These are phyloP conservation scores for Lepidochrysops patricia DNA, from an alignment of 2,888 invertebrate genomes.

Conservation along the genomic window DNA sequence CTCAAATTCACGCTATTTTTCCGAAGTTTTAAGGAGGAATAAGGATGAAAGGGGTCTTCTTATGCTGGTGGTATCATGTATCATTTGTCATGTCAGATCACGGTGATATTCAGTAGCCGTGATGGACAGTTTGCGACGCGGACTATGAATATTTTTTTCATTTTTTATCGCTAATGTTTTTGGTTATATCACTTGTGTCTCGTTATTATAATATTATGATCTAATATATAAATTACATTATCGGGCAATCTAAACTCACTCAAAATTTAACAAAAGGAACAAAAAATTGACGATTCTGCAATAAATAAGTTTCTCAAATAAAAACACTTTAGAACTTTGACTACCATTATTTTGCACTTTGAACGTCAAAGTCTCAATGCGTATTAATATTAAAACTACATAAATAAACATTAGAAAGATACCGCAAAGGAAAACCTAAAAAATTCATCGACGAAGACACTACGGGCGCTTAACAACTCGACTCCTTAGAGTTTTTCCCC, in stretches of 20 bases:
- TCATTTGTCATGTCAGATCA: slow-evolving; percentile 69
- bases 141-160: slow-evolving; percentile 55
- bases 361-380: slow-evolving; percentile 12
- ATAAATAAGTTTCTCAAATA: not conserved
- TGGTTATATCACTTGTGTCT: not conserved
- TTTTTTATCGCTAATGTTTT: slow-evolving; percentile 21
- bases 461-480: slow-evolving; percentile 19
- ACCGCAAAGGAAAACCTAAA: slow-evolving; percentile 49
- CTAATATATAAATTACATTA: not conserved
- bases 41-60: not conserved
- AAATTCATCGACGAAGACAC: slow-evolving; percentile 44
- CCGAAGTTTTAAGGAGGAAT: not conserved
- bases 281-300: not conserved
- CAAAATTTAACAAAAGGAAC: not conserved
- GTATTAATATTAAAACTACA: slow-evolving; percentile 50
- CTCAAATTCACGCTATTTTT: not conserved
- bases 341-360: not conserved
- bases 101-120: slow-evolving; percentile 52
- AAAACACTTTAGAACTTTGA: not conserved
- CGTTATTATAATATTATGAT: not conserved
- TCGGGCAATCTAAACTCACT: no score
- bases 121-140: slow-evolving; percentile 61
- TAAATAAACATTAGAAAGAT: slow-evolving; percentile 59
- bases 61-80: slow-evolving; percentile 33
- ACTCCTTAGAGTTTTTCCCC: slow-evolving; percentile 27